phyloP scores from a whole-genome alignment of 1,140 invertebrate genomes.

The Colletes gigas region DNA sequence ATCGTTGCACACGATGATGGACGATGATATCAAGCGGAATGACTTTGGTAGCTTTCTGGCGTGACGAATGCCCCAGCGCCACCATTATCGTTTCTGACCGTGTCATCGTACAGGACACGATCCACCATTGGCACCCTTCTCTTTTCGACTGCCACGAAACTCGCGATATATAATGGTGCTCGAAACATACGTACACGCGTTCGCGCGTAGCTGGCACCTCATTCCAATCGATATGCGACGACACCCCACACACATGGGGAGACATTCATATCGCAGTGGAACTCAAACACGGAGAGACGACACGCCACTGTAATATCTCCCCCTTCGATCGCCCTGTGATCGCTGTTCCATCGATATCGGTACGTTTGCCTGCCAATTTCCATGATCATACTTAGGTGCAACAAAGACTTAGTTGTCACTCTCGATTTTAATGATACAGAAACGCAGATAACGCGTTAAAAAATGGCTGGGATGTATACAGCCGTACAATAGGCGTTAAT shows the following conservation, averaged over 20 bases:
- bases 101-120: constrained; percentile 32
- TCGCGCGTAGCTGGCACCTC: constrained; percentile 36
- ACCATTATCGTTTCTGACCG: constrained; percentile 49
- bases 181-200: constrained; percentile 16
- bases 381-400: not conserved
- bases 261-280: constrained; percentile 67
- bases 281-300: constrained; percentile 62
- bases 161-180: constrained; percentile 35
- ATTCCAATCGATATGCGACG: constrained; percentile 67
- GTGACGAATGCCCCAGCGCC: constrained; percentile 54
- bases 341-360: constrained; percentile 35
- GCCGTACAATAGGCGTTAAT: too few relatives aligned
- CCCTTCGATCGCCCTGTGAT: constrained; percentile 11
- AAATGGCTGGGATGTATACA: too few relatives aligned
- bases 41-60: too few relatives aligned
- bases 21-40: not conserved
- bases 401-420: not conserved
- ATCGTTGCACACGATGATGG: too few relatives aligned
- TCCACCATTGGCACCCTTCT: constrained; percentile 24
- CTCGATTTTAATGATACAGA: too few relatives aligned
- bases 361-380: constrained; percentile 41
- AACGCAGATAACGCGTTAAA: too few relatives aligned
- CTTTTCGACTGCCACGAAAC: constrained; percentile 57
- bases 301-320: constrained; percentile 58
- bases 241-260: constrained; percentile 58